Conservation (phyloP, 2,113 vertebrate species). For the Anser brachyrhynchus region DNA sequence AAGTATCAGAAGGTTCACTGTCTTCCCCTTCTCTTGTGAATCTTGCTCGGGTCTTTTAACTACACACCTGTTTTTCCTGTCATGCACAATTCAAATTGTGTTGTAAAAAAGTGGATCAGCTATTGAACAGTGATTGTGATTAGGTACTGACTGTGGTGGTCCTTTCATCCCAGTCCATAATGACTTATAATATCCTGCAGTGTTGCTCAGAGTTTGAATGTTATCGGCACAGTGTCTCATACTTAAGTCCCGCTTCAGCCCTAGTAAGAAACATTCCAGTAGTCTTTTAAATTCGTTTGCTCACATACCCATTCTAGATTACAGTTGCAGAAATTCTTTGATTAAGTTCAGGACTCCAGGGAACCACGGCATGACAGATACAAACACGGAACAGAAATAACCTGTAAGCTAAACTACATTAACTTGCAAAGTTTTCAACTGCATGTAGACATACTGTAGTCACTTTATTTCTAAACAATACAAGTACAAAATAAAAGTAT, state of each 20-base stretch:
- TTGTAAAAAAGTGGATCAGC: background rate
- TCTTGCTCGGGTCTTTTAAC: background rate
- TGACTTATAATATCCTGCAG: background rate
- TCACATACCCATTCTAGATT: background rate
- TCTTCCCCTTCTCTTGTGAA: background rate
- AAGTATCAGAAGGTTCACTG: background rate
- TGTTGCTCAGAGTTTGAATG: background rate
- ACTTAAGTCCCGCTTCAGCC: background rate
- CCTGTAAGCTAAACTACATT: background rate
- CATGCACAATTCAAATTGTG: background rate
- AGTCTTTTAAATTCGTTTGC: background rate
- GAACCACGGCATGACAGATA: constrained; percentile 8
- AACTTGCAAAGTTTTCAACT: background rate
- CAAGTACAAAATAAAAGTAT: background rate
- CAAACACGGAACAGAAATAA: background rate
- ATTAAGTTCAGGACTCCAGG: constrained; percentile 11
- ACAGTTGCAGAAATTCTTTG: background rate
- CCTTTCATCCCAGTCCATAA: background rate
- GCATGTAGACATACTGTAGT: background rate
- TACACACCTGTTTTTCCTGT: background rate
- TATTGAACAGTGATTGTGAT: background rate
- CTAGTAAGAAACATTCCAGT: background rate
- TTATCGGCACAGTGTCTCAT: background rate
- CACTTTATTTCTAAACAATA: background rate
- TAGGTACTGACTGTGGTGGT: background rate